phyloP scores from a whole-genome alignment of 2,888 invertebrate species.

The Lucinisca nassula region DNA sequence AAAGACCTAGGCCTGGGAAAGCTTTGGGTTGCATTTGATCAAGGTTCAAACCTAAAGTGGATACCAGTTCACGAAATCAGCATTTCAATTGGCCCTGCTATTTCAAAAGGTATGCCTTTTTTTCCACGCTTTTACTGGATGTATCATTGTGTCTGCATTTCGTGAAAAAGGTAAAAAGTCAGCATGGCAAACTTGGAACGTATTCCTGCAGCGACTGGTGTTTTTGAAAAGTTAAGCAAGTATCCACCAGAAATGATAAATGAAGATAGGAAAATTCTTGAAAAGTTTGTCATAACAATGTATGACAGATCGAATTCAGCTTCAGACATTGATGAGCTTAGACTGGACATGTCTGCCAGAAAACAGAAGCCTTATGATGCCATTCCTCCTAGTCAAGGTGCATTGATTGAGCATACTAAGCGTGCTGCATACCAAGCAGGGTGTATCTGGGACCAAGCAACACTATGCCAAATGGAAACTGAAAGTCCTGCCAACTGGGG shows the following conservation, averaged over 20 bases:
- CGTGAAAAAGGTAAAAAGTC: conserved; percentile 21
- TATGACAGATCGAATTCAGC: too few species aligned
- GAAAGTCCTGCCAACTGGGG: conserved; percentile 28
- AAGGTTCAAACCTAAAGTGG: conserved; percentile 49
- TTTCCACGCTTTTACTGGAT: conserved; percentile 67
- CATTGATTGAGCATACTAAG: conserved; percentile 58
- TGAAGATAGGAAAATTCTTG: too few species aligned
- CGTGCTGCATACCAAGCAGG: conserved; percentile 63
- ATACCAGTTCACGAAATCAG: conserved; percentile 68
- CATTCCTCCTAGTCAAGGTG: conserved; percentile 62
- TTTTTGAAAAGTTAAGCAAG: conserved; percentile 20
- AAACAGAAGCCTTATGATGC: conserved; percentile 68
- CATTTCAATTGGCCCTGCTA: conserved; percentile 51
- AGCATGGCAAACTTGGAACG: conserved; percentile 8
- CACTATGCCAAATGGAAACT: conserved; percentile 34
- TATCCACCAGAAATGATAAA: conserved; percentile 66
- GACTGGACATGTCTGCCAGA: conserved; percentile 69
- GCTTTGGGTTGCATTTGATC: conserved; percentile 64
- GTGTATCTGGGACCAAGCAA: neutral
- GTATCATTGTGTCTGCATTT: conserved; percentile 9
- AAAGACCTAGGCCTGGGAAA: conserved; percentile 42
- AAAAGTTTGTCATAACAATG: too few species aligned
- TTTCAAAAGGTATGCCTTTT: conserved; percentile 43
- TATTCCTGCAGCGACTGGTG: neutral
- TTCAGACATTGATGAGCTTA: conserved; percentile 57